A percentile compares a stretch with the other conserved stretches of the same genome.
Conservation (phyloP, 2,888 invertebrate genomes). For the Cerastis rubricosa region DNA sequence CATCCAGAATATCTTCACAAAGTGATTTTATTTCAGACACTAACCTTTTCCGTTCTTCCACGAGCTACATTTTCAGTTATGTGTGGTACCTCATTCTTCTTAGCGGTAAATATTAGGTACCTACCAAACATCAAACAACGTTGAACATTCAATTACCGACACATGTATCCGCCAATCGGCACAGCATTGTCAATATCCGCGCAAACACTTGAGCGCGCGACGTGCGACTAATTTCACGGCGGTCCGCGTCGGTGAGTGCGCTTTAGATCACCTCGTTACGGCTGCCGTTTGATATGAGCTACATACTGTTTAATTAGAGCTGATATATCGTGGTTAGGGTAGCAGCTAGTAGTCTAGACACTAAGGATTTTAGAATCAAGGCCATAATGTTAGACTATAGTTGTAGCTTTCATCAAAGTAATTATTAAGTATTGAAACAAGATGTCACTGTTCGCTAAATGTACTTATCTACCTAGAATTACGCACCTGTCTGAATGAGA, state of each 20-base stretch:
- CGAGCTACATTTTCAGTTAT: not conserved
- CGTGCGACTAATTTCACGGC: constrained; percentile 78
- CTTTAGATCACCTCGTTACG: constrained; percentile 72
- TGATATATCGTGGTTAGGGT: constrained; percentile 20
- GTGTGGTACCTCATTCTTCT: not conserved
- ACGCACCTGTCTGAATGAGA: not conserved
- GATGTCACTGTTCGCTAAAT: not conserved
- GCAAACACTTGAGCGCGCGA: constrained; percentile 46
- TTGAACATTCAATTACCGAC: constrained; percentile 31
- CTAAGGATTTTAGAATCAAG: not conserved
- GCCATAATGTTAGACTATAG: not conserved
- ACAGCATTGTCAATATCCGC: constrained; percentile 50
- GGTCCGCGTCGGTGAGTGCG: constrained; percentile 70
- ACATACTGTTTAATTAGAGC: constrained; percentile 59
- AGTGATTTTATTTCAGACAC: not conserved
- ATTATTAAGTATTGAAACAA: not conserved
- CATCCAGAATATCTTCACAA: not conserved
- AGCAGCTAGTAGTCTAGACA: constrained; percentile 16
- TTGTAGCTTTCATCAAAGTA: not conserved
- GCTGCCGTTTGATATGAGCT: constrained; percentile 66
- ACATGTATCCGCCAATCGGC: constrained; percentile 21
- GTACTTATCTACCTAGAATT: not conserved
- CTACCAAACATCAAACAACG: constrained; percentile 20
- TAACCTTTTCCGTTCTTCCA: not conserved
- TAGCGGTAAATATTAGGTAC: not conserved